Base-by-base conservation (phyloP, 2,888 invertebrate species). In the Criorhina ranunculi region DNA sequence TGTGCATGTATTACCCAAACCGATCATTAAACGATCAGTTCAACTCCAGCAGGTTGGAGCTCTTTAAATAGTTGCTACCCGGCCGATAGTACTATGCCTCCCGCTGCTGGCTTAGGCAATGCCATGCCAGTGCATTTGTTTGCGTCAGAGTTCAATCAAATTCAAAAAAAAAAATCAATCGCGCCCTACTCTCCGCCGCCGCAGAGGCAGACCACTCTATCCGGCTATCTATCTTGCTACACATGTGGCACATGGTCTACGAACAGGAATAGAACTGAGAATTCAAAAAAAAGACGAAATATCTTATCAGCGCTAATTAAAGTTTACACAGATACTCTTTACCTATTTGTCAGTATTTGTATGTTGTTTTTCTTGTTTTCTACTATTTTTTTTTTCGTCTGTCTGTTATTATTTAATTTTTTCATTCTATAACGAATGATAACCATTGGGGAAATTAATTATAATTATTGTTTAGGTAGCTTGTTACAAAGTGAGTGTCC, bases 391-490 rank as follows among this genome's bases (percentile, higher is more conserved):
- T 12, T 53, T 31, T 69, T 53, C 9, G 33, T 53, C 73, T 15
- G 51, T 76, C 57, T 64, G 51, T 75, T 73, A 67, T 73, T 80
- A 75, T 75, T 81, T 75, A 75, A 69, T 75, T 70, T 77, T 79
- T 72, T 57, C 59, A 77, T 60, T 59, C 64, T 69, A 77, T 37
- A 67, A 29, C n/a, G 53, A 55, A 69, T 62, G 64, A 69, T 81
- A 81, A 81, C 67, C 69, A 83, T 67, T 78, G 72, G 73, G 55
- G 67, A 67, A 69, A 67, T 67, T 64, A 77, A 72, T 83, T 83
- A 64, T 51, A 66, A 78, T 82, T 78, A 72, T 78, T 83, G 78
- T 82, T 82, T 78, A 72, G 78, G 72, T 78, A 78, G 78, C 72
- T 82, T 37, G 77, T 60, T 70, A 42, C 29, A 11, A 64, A 44